phyloP scores from a whole-genome alignment of 2,113 vertebrate species.

The Erythrolamprus reginae region DNA sequence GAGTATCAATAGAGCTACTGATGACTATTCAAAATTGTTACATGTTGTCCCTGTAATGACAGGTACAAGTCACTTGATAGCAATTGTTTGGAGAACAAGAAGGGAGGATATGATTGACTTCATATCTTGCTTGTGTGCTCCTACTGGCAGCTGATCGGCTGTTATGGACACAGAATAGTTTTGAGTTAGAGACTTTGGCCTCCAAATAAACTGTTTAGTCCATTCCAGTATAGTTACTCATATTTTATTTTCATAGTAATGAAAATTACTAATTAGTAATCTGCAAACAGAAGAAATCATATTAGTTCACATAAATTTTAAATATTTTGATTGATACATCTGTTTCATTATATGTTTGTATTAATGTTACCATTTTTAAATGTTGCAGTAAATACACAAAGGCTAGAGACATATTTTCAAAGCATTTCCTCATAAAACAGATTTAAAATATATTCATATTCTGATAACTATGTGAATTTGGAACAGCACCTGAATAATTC shows the following conservation, averaged over 20 bases:
- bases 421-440: background rate
- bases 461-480: background rate
- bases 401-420: background rate
- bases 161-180: background rate
- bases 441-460: background rate
- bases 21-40: background rate
- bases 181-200: no score
- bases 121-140: background rate
- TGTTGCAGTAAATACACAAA: background rate
- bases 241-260: background rate
- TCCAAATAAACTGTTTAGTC: background rate
- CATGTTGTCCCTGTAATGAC: background rate
- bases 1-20: background rate
- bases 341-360: background rate
- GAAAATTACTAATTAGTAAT: background rate
- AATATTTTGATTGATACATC: background rate
- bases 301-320: background rate
- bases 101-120: background rate
- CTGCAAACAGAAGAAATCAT: background rate
- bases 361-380: background rate
- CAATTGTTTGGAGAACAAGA: background rate
- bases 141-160: background rate
- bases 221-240: background rate
- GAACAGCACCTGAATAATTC: background rate
- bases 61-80: background rate